Evolutionary conservation across 2,113 vertebrate genomes (phyloP), one percentile per base, ranked within the genome.

Genomic region (Antigone vipio): DNA sequence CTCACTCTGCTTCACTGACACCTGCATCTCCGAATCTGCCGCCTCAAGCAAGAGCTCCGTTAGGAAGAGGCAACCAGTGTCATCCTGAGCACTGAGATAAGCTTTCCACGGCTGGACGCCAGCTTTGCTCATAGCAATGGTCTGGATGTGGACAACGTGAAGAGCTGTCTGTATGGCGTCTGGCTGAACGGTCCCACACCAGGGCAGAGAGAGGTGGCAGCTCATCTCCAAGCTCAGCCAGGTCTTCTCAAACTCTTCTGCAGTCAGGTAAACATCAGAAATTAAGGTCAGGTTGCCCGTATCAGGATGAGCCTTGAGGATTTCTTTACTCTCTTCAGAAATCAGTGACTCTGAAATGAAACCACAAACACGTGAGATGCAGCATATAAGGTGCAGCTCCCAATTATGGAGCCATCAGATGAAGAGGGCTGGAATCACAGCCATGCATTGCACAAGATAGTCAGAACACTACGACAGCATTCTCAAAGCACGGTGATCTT

Each of bases 111-210:
- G 99, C 68, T 97, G 96, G 5, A 97, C 81, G 15, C 98, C 97
- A 6, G 97, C 92, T 24, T 97, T 98, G 34, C 99, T 99, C 98
- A 99, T 98, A 12, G 99, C 99, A 49, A 99, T 97, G 10, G 98
- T 98, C 94, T 99, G 99, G 97, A 99, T 98, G 92, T 99, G 98
- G 92, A 99, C 98, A 11, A 99, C 98, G 22, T 98, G 98, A 82
- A 99, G 98, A 21, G 99, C 99, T 20, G 98, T 97, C 97, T 99
- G 99, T 49, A 99, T 91, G 64, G 97, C 97, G 32, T 99, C 98
- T 0, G 98, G 98, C 2, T 97, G 98, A 53, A 95, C 91, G 15
- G 91, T 77, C 50, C 97, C 97, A 19, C 95, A 56, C 97, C 98
- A 98, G 17, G 92, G 96, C 74, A 98, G 66, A 83, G 88, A 38